Conservation (phyloP, 2,113 vertebrate species). For the Melanotaenia duboulayi region DNA sequence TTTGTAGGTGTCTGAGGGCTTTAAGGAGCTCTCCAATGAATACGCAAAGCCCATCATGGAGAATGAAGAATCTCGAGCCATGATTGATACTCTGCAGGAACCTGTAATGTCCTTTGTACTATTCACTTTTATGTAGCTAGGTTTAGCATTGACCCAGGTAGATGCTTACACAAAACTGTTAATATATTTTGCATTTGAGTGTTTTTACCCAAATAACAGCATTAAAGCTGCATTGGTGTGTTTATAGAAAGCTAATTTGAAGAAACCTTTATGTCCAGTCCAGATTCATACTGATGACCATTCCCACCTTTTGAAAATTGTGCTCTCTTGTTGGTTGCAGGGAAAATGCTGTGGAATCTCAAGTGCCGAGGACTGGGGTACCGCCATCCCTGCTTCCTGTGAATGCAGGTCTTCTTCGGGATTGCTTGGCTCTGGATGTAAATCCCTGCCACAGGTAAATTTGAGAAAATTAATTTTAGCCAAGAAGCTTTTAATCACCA, state of each 20-base stretch:
- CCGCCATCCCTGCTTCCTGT: constrained; percentile 1
- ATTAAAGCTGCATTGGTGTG: background rate
- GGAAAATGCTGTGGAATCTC: constrained; percentile 38
- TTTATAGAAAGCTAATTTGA: background rate
- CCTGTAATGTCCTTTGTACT: constrained; percentile 16
- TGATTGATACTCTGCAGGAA: rapidly evolving
- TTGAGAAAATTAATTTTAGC: background rate
- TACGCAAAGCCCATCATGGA: background rate
- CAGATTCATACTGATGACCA: background rate
- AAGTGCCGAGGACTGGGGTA: constrained; percentile 39
- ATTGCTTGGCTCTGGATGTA: background rate
- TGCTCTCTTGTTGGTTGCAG: constrained; percentile 25
- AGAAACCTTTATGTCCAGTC: background rate
- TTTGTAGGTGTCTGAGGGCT: rapidly evolving
- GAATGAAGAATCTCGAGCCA: rapidly evolving
- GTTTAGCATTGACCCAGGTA: too few species aligned
- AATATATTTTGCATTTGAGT: too few species aligned
- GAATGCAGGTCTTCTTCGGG: background rate
- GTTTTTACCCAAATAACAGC: background rate
- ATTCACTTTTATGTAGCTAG: background rate
- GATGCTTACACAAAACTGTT: too few species aligned
- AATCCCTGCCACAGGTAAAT: constrained; percentile 35
- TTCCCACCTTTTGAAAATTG: background rate
- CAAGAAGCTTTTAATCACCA: background rate
- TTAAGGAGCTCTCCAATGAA: rapidly evolving